Evolutionary conservation across 2,888 invertebrate species (phyloP).

Genomic region (Drosophila nr. perissopoda): DNA sequence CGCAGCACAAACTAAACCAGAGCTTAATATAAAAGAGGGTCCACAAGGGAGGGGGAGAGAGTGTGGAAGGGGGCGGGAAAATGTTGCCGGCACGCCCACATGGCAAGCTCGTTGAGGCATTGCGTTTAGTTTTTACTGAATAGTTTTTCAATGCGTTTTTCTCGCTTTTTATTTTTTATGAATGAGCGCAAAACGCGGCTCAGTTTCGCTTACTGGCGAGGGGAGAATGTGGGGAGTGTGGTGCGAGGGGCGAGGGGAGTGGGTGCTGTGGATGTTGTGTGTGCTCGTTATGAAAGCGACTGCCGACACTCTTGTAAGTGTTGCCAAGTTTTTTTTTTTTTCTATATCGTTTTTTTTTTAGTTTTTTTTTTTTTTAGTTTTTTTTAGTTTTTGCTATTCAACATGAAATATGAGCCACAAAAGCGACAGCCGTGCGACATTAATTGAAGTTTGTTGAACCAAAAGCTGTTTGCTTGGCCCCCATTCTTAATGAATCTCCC

Average conservation of each 20-base stretch:
- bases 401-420: slow-evolving; percentile 56
- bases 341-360: slow-evolving; percentile 16
- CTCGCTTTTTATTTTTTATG: slow-evolving; percentile 32
- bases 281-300: slow-evolving; percentile 60
- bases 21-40: slow-evolving; percentile 4
- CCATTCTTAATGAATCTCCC: slow-evolving; percentile 32
- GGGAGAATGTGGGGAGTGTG: background rate
- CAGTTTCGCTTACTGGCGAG: slow-evolving; percentile 7
- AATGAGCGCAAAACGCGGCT: slow-evolving; percentile 46
- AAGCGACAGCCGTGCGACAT: slow-evolving; percentile 69
- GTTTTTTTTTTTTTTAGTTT: slow-evolving; percentile 10
- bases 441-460: slow-evolving; percentile 81
- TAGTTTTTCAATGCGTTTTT: slow-evolving; percentile 46
- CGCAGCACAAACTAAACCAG: slow-evolving; percentile 54
- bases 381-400: slow-evolving; percentile 53
- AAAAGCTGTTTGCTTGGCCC: slow-evolving; percentile 71
- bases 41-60: background rate
- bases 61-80: background rate
- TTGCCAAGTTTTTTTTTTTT: slow-evolving; percentile 44
- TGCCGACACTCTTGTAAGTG: slow-evolving; percentile 69
- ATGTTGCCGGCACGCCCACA: slow-evolving; percentile 46
- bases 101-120: slow-evolving; percentile 45
- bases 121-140: slow-evolving; percentile 57
- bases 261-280: slow-evolving; percentile 27
- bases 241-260: background rate